phyloP scores from a whole-genome alignment of 2,113 vertebrate species.

The Tenebrosternarchus preto region DNA sequence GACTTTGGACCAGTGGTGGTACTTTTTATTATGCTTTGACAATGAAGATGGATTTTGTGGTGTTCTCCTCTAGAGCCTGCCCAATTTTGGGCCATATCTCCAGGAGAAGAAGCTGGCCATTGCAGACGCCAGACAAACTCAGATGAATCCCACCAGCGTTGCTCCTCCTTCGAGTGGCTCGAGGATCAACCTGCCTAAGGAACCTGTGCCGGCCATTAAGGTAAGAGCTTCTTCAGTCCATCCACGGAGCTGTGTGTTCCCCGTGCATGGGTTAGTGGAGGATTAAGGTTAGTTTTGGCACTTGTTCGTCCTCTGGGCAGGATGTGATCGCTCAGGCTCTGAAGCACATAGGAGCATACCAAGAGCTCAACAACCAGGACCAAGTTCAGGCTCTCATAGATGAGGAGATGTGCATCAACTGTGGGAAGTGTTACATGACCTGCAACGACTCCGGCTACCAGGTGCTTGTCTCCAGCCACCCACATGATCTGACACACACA shows the following conservation, averaged over 20 bases:
- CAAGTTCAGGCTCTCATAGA: slow-evolving; percentile 88
- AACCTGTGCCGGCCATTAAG: slow-evolving; percentile 82
- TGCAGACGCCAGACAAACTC: slow-evolving; percentile 77
- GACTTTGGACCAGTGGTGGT: background rate
- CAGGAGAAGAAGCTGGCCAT: slow-evolving; percentile 78
- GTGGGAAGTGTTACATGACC: slow-evolving; percentile 98
- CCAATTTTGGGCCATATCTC: slow-evolving; percentile 89
- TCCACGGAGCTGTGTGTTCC: background rate
- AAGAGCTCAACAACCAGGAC: slow-evolving; percentile 84
- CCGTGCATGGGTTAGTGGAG: background rate
- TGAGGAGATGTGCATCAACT: slow-evolving; percentile 97
- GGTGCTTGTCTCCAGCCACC: slow-evolving; percentile 68
- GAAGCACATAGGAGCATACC: slow-evolving; percentile 83
- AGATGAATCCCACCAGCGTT: slow-evolving; percentile 53
- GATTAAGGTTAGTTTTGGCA: slow-evolving; percentile 1
- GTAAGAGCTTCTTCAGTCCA: slow-evolving; percentile 65
- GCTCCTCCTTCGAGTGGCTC: slow-evolving; percentile 36
- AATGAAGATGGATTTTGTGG: background rate
- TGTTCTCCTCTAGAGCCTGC: slow-evolving; percentile 75
- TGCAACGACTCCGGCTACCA: slow-evolving; percentile 98
- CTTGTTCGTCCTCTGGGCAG: slow-evolving; percentile 63
- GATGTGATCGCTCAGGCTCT: slow-evolving; percentile 90
- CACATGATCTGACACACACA: background rate
- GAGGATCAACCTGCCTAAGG: slow-evolving; percentile 68
- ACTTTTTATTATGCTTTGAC: background rate